These are phyloP conservation scores for Dilophus febrilis DNA, from an alignment of 2,888 invertebrate species.

Conservation along the genomic window DNA sequence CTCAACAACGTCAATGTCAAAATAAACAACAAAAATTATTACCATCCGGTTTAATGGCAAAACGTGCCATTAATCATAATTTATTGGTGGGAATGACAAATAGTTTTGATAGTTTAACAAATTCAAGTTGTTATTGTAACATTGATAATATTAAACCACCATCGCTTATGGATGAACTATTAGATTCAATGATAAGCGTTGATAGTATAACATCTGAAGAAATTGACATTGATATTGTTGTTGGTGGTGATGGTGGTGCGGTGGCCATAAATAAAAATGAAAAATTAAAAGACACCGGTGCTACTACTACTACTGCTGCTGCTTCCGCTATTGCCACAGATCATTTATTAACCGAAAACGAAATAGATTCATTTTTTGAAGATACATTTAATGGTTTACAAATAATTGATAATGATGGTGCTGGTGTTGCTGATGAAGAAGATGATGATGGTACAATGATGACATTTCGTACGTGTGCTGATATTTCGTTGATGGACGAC, in stretches of 20 bases:
- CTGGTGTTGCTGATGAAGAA: constrained; percentile 35
- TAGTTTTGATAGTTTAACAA: constrained; percentile 46
- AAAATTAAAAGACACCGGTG: too few relatives aligned
- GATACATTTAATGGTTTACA: too few relatives aligned
- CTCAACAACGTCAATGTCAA: constrained; percentile 19
- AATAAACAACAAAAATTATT: constrained; percentile 48
- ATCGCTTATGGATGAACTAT: constrained; percentile 55
- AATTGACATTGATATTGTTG: constrained; percentile 35
- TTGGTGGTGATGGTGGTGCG: too few relatives aligned
- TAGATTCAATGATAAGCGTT: constrained; percentile 71
- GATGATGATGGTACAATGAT: constrained; percentile 40
- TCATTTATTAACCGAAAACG: too few relatives aligned
- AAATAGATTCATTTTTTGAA: constrained; percentile 33
- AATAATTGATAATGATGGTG: too few relatives aligned
- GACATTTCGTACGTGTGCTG: constrained; percentile 38
- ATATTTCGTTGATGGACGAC: constrained; percentile 37
- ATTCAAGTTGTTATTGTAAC: constrained; percentile 39
- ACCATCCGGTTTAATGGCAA: constrained; percentile 51
- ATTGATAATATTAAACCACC: constrained; percentile 72
- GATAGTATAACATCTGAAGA: constrained; percentile 69
- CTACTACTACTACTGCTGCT: too few relatives aligned
- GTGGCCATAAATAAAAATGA: too few relatives aligned
- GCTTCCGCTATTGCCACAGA: too few relatives aligned
- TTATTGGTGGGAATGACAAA: constrained; percentile 31
- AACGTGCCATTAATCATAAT: constrained; percentile 47